Evolutionary conservation across 2,113 vertebrate genomes (phyloP).

Genomic region (Chamaetylas fuelleborni): DNA sequence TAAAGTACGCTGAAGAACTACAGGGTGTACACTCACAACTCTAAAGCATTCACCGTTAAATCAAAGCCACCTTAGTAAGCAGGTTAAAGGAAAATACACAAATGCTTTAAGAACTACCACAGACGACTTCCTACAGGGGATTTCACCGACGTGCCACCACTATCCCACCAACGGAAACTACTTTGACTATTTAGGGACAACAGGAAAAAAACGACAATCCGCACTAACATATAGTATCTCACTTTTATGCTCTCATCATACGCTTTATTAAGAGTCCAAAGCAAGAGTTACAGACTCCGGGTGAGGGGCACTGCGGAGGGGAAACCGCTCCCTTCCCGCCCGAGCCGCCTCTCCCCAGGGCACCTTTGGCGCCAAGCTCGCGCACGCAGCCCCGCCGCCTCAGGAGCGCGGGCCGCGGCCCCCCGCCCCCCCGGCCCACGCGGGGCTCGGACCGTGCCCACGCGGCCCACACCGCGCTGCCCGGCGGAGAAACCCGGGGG

Average conservation of each 20-base stretch:
- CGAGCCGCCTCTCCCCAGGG: background rate
- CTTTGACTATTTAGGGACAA: background rate
- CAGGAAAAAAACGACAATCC: background rate
- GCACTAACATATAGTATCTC: background rate
- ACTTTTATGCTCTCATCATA: background rate
- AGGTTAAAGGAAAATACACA: background rate
- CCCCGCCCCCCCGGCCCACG: background rate
- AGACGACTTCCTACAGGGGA: background rate
- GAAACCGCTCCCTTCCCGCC: background rate
- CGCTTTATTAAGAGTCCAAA: background rate
- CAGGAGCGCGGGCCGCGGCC: background rate
- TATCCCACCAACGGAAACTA: background rate
- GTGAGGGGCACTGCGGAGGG: background rate
- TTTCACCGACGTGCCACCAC: background rate
- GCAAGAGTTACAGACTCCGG: background rate
- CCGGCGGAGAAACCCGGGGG: background rate
- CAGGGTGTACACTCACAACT: background rate
- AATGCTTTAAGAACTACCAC: background rate
- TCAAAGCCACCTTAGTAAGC: background rate
- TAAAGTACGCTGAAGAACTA: background rate
- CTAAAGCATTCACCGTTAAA: background rate
- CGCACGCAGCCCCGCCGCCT: background rate
- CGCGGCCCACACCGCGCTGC: background rate
- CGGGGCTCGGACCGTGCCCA: background rate
- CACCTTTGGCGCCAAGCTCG: conserved; percentile 3